These are phyloP conservation scores for Drosophila asahinai DNA, from an alignment of 1,140 invertebrate genomes.

Conservation along the genomic window DNA sequence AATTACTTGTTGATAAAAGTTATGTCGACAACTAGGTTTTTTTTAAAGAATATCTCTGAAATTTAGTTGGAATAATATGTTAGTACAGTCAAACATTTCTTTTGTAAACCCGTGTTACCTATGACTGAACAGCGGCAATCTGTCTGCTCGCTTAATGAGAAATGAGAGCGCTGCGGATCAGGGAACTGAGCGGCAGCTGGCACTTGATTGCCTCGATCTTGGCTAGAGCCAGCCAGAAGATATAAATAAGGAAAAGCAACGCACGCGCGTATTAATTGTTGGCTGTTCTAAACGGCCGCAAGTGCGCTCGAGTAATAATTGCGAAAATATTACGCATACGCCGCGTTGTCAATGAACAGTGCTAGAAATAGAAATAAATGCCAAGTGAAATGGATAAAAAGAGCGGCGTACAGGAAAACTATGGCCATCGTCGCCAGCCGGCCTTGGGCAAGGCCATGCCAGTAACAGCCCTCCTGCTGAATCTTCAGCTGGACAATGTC, in stretches of 20 bases:
- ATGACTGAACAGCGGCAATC: slow-evolving; percentile 52
- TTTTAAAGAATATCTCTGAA: too few relatives aligned
- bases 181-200: slow-evolving; percentile 55
- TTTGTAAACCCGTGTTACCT: slow-evolving; percentile 22
- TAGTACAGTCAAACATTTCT: neutral
- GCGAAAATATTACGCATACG: slow-evolving; percentile 27
- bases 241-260: slow-evolving; percentile 82
- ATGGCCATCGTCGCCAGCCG: slow-evolving; percentile 75
- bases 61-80: neutral
- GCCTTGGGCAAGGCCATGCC: slow-evolving; percentile 83
- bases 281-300: slow-evolving; percentile 68
- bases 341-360: slow-evolving; percentile 31
- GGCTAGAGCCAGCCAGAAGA: slow-evolving; percentile 72
- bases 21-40: too few relatives aligned
- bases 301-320: slow-evolving; percentile 29
- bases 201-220: slow-evolving; percentile 80
- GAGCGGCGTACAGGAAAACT: slow-evolving; percentile 45
- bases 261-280: slow-evolving; percentile 80
- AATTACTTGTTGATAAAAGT: too few relatives aligned
- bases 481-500: slow-evolving; percentile 42
- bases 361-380: slow-evolving; percentile 4
- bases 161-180: slow-evolving; percentile 29
- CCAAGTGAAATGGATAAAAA: slow-evolving; percentile 52
- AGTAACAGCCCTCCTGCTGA: slow-evolving; percentile 72
- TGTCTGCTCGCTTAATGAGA: slow-evolving; percentile 59